Base-by-base conservation (phyloP, 2,113 vertebrate species). In the Amia ocellicauda region DNA sequence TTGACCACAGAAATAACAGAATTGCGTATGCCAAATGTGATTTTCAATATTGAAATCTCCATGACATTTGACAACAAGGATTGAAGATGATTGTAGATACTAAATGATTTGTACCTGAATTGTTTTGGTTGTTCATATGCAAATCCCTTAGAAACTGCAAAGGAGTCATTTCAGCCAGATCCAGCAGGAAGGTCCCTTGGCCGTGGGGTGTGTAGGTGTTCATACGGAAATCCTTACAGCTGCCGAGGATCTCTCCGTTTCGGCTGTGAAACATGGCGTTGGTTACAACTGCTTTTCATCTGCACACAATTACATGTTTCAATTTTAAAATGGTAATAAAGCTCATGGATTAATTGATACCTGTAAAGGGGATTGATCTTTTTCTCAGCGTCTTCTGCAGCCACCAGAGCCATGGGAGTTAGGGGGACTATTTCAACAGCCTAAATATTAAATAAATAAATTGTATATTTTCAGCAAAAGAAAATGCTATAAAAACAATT, bases 201-300 rank as follows among this genome's bases (percentile, higher is more conserved):
- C 62, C 20, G 17, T 91, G 87, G 0, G 90, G 86, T 1, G 79
- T 76, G 73, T 80, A 91, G 0, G 85, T 80, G 68, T 94, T 96
- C 68, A 98, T 93, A 49, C 90, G 79, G 64, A 95, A 98, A 71
- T 98, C 95, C 77, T 88, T 91, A 66, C 88, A 85, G 82, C 95
- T 96, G 54, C 87, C 91, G 19, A 95, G 65, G 4, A 93, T 13
- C 74, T 98, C 95, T 0, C 93, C 92, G 20, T 84, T 89, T 16
- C 70, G 24, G 80, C 95, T 97, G 77, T 22, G 53, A 19, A 36
- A 36, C 31, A 36, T 36, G 1, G 1, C n/a, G n/a, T n/a, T n/a
- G n/a, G n/a, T n/a, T n/a, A n/a, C n/a, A n/a, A n/a, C n/a, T n/a
- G n/a, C n/a, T n/a, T n/a, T n/a, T n/a, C n/a, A n/a, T n/a, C n/a